Evolutionary conservation across 2,113 vertebrate species (phyloP), one percentile per base, ranked within the genome.

Genomic region (Danionella cerebrum): DNA sequence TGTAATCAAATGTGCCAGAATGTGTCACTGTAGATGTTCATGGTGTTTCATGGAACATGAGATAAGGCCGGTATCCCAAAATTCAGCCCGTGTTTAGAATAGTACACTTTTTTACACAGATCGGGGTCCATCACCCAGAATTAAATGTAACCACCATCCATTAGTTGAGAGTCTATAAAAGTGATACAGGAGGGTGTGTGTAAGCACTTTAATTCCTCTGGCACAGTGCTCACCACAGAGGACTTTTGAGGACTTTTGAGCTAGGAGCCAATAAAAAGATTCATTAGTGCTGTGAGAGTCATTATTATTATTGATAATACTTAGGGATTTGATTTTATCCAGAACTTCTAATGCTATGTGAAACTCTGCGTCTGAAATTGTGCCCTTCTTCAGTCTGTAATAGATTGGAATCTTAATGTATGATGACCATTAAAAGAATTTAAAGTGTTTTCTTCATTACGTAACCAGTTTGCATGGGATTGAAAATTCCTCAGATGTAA

Each of bases 141-240:
- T 62, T 62, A 62, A 62, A 62, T 62, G 39, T 62, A 33, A 62
- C 18, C 41, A 33, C 47, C 58, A 33, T 62, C 41, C 58, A 47
- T 62, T 62, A 62, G 58, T 62, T 24, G 39, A 48, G 48, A 63
- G 48, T 41, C 55, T 39, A 14, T 59, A 57, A 67, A 41, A 47
- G 5, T 19, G 62, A 44, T 65, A 27, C 8, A 9, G 25, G 55
- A 35, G 54, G 24, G 58, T 63, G 58, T 54, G 42, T 74, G 58
- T 70, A 74, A 74, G 44, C 60, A 38, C 47, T 74, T 65, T 59
- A 29, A 48, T 38, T 66, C 13, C 24, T 47, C 21, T 57, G 47
- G 31, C 50, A 27, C 8, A 1, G 4, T 25, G 5, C 51, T 51
- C 24, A 55, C 51, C 45, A 29, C 44, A 53, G 22, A 22, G 41